phyloP scores from a whole-genome alignment of 2,888 invertebrate genomes.

The Branchellion lobata region DNA sequence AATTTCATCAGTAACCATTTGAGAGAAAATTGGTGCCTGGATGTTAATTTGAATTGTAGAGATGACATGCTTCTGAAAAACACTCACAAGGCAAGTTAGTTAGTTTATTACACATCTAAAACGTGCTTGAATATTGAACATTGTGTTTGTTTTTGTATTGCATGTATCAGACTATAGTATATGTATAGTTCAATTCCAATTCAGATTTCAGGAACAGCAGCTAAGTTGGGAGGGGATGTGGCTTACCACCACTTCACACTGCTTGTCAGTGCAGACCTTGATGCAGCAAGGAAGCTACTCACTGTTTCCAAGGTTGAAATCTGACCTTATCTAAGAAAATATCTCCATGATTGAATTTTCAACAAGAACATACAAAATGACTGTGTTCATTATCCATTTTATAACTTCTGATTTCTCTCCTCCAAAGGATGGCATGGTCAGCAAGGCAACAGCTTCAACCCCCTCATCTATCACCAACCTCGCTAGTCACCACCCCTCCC shows the following conservation, averaged over 20 bases:
- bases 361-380: too few relatives aligned
- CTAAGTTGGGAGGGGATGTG: constrained; percentile 80
- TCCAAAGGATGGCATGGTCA: constrained; percentile 75
- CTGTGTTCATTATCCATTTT: too few relatives aligned
- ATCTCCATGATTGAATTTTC: too few relatives aligned
- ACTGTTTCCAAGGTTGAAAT: constrained; percentile 31
- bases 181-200: too few relatives aligned
- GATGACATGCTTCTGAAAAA: constrained; percentile 83
- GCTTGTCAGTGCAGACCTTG: constrained; percentile 72
- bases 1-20: constrained; percentile 81
- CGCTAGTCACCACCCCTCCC: constrained; percentile 71
- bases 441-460: constrained; percentile 81
- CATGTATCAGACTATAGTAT: too few relatives aligned
- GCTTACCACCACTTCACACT: constrained; percentile 98
- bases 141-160: too few relatives aligned
- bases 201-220: constrained; percentile 91
- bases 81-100: constrained; percentile 58
- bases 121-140: background rate
- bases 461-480: constrained; percentile 81
- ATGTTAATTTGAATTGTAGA: constrained; percentile 75
- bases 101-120: constrained; percentile 15
- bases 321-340: background rate
- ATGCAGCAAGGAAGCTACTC: constrained; percentile 40
- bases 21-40: constrained; percentile 77
- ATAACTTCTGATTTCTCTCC: too few relatives aligned